Base-by-base conservation (phyloP, 30 jellyfish, hydroid and myxozoan genomes). In the Nemopilema nomurai region DNA sequence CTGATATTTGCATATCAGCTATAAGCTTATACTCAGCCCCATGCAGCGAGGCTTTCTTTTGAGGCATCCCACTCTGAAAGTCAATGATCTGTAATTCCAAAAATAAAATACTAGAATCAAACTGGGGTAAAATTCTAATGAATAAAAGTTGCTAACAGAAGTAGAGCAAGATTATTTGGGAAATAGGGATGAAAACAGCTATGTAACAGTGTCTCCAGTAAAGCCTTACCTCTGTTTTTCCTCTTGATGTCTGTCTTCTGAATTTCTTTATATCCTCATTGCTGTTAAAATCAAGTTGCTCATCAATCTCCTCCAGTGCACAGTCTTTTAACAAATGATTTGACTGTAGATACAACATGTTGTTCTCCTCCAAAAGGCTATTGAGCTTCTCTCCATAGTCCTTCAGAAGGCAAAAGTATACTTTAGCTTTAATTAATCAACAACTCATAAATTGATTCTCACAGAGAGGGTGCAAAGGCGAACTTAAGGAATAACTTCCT, bases 311-410 rank as follows among this genome's bases (percentile, higher is more conserved):
- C 26, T 88, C 96, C 1, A 88, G 49, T 23, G 85, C 89, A 73
- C 89, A 78, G 65, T 88, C 96, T 71, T 88, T 88, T 77, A 88
- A 64, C 65, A 88, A 30, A 65, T 88, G 88, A 79, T 88, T 80
- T 29, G 96, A 41, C 80, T 88, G 96, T 25, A 88, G 32, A 73
- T 79, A 88, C 19, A 88, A 53, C 96, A 88, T 88, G 66, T 79
- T 79, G 84, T 81, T 88, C 49, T 88, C 96, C 57, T 88, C 96
- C 0, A 88, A 67, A 31, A 88, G 79, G 76, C 88, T 80, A 64
- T 71, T 78, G 69, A 88, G 74, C 62, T 88, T 88, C 53, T 88
- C 96, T 7, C 96, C 96, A 80, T 74, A 62, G 27, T 74, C 96
- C 96, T 86, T 27, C 16, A 28, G 77, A 67, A 33, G 21, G 18